Evolutionary conservation across 2,113 vertebrate species (phyloP).

Genomic region (Semnornis frantzii): DNA sequence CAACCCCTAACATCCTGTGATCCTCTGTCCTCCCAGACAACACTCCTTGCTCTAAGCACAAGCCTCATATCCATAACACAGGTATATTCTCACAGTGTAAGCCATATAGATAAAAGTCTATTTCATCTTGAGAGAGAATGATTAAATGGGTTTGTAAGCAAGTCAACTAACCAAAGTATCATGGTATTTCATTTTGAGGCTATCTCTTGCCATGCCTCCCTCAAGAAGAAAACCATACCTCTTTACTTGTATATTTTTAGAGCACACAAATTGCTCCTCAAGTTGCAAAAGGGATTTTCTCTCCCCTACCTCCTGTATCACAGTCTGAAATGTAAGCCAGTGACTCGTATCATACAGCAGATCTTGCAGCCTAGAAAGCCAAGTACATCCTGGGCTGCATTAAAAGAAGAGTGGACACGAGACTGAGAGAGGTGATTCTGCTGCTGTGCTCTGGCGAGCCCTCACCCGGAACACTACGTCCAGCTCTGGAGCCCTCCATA

Average conservation of each 20-base stretch:
- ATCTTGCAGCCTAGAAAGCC: too few species aligned
- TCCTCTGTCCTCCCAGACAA: background rate
- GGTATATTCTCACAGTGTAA: background rate
- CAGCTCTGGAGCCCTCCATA: too few species aligned
- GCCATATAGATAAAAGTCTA: background rate
- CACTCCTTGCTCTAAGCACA: background rate
- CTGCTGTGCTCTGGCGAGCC: too few species aligned
- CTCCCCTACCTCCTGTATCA: background rate
- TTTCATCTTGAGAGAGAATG: background rate
- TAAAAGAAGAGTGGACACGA: too few species aligned
- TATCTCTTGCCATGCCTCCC: background rate
- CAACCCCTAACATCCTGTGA: too few species aligned
- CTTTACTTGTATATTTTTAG: accelerated
- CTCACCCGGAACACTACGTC: too few species aligned
- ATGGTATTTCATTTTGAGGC: background rate
- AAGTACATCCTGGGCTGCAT: too few species aligned
- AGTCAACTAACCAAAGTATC: background rate
- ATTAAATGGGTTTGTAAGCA: background rate
- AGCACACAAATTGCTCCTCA: background rate
- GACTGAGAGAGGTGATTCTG: too few species aligned
- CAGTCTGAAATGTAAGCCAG: background rate
- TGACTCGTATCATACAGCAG: background rate
- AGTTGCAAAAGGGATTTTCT: background rate
- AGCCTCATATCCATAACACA: background rate
- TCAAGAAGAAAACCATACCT: background rate